These are phyloP conservation scores for Rissa tridactyla DNA, from an alignment of 2,113 vertebrate genomes.

Conservation along the genomic window DNA sequence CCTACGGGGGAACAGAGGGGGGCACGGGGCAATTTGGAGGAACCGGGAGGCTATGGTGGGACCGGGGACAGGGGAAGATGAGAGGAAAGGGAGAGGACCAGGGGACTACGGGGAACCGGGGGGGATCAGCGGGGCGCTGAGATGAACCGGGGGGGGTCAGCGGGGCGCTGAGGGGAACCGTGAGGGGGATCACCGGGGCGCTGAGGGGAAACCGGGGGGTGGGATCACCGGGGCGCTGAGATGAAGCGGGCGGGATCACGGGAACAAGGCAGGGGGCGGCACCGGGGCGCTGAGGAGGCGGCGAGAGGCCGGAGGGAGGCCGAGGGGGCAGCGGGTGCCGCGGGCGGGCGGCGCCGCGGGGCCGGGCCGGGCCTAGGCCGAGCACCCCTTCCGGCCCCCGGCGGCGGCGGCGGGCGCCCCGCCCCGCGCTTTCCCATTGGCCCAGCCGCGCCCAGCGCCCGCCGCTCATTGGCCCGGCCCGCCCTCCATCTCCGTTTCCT, in stretches of 20 bases:
- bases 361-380: background rate
- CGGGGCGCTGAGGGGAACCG: too few species aligned
- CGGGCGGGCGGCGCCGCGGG: background rate
- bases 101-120: background rate
- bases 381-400: background rate
- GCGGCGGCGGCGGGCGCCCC: background rate
- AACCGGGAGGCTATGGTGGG: too few species aligned
- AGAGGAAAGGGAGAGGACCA: background rate
- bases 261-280: background rate
- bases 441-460: too few species aligned
- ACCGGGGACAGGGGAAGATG: background rate
- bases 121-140: background rate
- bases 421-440: background rate
- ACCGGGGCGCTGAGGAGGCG: background rate
- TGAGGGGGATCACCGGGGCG: background rate
- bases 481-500: background rate
- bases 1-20: too few species aligned
- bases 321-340: background rate
- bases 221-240: background rate
- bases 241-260: background rate
- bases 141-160: background rate
- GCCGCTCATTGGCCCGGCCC: background rate
- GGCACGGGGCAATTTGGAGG: background rate
- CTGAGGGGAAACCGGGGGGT: background rate
- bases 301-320: background rate